Evolutionary conservation across 92 coral and sea anemone genomes (phyloP).

Genomic region (Pocillopora meandrina): DNA sequence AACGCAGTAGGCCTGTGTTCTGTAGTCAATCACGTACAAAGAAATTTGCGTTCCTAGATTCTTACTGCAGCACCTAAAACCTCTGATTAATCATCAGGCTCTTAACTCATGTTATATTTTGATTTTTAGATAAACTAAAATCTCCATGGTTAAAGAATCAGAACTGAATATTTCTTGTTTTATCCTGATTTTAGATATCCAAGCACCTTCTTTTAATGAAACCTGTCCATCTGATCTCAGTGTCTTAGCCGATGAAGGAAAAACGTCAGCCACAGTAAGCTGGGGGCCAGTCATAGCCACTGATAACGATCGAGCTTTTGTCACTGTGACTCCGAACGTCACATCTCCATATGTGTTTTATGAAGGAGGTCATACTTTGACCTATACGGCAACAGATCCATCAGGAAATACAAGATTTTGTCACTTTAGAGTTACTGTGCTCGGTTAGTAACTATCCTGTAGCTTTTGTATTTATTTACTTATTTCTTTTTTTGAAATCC

Average conservation of each 20-base stretch:
- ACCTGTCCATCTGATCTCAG: slow-evolving; percentile 51
- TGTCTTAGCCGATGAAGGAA: slow-evolving; percentile 37
- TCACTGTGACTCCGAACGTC: slow-evolving; percentile 41
- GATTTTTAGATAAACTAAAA: background rate
- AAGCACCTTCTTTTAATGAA: slow-evolving; percentile 53
- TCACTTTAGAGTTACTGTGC: slow-evolving; percentile 45
- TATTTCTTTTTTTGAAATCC: no score
- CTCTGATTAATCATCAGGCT: no score
- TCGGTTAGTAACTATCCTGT: slow-evolving; percentile 25
- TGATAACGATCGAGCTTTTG: slow-evolving; percentile 56
- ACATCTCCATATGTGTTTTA: slow-evolving; percentile 41
- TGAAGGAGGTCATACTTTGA: slow-evolving; percentile 48
- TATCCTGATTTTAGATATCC: slow-evolving; percentile 29
- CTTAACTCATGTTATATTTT: background rate
- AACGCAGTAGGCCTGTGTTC: no score
- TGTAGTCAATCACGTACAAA: no score
- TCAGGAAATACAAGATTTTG: slow-evolving; percentile 46
- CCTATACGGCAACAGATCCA: slow-evolving; percentile 56
- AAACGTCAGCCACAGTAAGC: slow-evolving; percentile 42
- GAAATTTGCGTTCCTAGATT: no score
- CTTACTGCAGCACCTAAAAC: no score
- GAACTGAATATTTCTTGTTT: background rate
- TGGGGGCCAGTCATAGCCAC: slow-evolving; percentile 56
- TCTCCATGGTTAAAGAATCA: background rate
- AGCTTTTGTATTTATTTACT: no score